Base-by-base conservation (phyloP, 2,113 vertebrate species). In the Cynoglossus semilaevis region DNA sequence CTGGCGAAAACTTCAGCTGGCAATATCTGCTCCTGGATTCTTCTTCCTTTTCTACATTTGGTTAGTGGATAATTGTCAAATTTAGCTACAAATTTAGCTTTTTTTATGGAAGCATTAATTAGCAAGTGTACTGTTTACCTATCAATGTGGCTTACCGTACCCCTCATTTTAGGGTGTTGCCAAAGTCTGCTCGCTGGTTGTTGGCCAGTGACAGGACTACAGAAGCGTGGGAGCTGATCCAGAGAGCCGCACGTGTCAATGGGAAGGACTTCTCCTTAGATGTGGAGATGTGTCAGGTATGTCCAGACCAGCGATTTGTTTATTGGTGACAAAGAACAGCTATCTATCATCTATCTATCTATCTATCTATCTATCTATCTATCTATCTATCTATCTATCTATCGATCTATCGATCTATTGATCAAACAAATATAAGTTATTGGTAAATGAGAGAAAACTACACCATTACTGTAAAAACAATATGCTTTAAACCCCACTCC, bases 1-100 rank as follows among this genome's bases (percentile, higher is more conserved):
- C 74, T 98, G 94, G 95, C 91, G 93, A 5, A 90, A 91, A 75
- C 91, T 98, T 10, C 94, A 96, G 84, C 76, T 97, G 53, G 51
- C 90, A 3, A 89, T 94, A 45, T 96, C 95, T 0, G 72, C 74
- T 8, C 94, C 94, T 10, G 93, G 88, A 53, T 92, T 93, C 14
- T 2, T 87, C 74, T 93, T 92, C 80, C 83, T 95, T 70, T 54
- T 93, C 70, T 95, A 91, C 76, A 92, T 94, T 69, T 95, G 94
- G 95, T 96, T 70, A 92, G 89, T 56, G 14, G 14, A 45, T 48
- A 11, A 36, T 17, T 37, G 13, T 41, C 1, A 9, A 38, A 9
- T 2, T 1, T 45, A 49, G 49, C 14, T 29, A 29, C 22, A 29
- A 6, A 29, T 29, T 4, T 4, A 29, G 22, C 22, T 29, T 29